These are phyloP conservation scores for Caenorhabditis sp. DNA, from an alignment of 2,888 invertebrate genomes.

Conservation along the genomic window DNA sequence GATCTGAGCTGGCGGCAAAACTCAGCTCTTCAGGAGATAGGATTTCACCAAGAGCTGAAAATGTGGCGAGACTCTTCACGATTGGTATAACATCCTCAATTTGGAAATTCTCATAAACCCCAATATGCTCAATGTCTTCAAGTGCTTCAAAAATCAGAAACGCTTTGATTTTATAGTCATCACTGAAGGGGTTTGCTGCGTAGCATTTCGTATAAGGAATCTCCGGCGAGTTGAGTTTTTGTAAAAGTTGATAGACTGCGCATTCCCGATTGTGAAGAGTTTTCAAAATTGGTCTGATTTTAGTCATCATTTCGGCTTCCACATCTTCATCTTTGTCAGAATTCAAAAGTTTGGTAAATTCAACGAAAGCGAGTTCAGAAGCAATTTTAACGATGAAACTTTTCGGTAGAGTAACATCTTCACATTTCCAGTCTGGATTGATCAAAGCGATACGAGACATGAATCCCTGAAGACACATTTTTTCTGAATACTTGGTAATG, in stretches of 20 bases:
- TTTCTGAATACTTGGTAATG: neutral
- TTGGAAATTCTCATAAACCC: conserved; percentile 18
- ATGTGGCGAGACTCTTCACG: conserved; percentile 13
- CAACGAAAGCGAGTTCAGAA: conserved; percentile 20
- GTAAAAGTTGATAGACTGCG: conserved; percentile 16
- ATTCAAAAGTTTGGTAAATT: conserved; percentile 19
- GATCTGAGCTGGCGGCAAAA: conserved; percentile 13
- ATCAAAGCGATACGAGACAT: conserved; percentile 31
- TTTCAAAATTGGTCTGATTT: conserved; percentile 12
- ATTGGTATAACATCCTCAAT: conserved; percentile 24
- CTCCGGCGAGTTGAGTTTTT: conserved; percentile 11
- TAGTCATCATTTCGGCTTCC: conserved; percentile 11
- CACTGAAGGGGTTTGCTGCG: conserved; percentile 13
- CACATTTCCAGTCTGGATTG: conserved; percentile 25
- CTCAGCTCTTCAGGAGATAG: conserved; percentile 17
- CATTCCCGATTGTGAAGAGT: conserved; percentile 32
- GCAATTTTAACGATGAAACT: conserved; percentile 33
- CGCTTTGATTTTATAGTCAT: conserved; percentile 16
- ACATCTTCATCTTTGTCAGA: conserved; percentile 1
- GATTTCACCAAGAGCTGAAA: conserved; percentile 28
- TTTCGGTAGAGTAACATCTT: conserved; percentile 23
- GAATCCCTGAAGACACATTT: conserved; percentile 29
- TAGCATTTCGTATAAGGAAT: conserved; percentile 29
- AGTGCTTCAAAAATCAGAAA: conserved; percentile 28
- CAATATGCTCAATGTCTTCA: conserved; percentile 11